These are phyloP conservation scores for Meiosimyza decipiens DNA, from an alignment of 2,888 invertebrate genomes.

Conservation along the genomic window DNA sequence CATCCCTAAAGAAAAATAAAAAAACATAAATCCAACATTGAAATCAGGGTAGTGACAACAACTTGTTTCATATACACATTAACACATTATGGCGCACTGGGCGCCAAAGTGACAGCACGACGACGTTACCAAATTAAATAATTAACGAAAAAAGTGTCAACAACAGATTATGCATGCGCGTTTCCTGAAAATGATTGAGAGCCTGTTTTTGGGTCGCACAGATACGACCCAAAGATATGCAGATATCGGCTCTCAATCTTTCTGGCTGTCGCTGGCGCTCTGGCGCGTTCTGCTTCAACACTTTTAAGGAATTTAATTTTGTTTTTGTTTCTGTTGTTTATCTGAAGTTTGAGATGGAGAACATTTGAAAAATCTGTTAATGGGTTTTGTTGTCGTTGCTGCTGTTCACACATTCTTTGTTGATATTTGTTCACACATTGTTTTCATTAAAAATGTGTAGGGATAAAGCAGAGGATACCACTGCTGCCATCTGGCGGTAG, in stretches of 20 bases:
- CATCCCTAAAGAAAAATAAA: too few species aligned
- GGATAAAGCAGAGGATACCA: background rate
- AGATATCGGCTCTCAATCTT: background rate
- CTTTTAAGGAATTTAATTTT: constrained; percentile 40
- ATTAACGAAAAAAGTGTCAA: constrained; percentile 42
- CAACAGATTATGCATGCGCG: constrained; percentile 32
- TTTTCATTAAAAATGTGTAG: constrained; percentile 59
- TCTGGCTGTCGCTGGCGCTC: constrained; percentile 15
- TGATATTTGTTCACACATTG: constrained; percentile 61
- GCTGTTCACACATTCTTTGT: constrained; percentile 23
- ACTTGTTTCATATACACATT: constrained; percentile 27
- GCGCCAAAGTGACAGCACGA: constrained; percentile 10
- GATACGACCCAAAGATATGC: constrained; percentile 1
- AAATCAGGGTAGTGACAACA: background rate
- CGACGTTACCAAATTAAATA: constrained; percentile 32
- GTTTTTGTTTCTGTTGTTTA: background rate
- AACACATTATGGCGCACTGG: constrained; percentile 9
- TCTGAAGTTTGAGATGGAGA: background rate
- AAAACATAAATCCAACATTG: background rate
- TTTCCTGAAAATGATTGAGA: constrained; percentile 45
- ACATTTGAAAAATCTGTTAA: constrained; percentile 31
- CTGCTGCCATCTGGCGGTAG: constrained; percentile 50
- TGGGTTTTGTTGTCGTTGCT: background rate
- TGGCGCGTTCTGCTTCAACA: constrained; percentile 42
- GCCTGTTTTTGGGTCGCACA: constrained; percentile 16